phyloP scores from a whole-genome alignment of 2,113 vertebrate species.

The Pantherophis guttatus region DNA sequence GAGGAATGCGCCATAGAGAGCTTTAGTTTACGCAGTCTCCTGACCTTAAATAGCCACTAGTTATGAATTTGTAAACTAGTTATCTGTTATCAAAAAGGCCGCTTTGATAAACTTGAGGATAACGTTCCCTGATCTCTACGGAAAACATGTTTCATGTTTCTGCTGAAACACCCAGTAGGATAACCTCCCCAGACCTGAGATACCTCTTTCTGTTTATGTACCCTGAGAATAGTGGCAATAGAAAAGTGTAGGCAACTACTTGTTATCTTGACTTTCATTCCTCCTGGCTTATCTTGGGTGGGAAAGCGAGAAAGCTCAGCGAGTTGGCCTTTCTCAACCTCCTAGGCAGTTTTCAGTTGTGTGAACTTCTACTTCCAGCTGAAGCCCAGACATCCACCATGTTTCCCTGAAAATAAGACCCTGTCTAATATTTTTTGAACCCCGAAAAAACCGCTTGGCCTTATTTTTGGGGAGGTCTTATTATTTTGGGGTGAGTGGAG shows the following conservation, averaged over 20 bases:
- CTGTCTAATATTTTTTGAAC: no score
- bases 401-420: no score
- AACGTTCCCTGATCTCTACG: neutral
- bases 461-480: no score
- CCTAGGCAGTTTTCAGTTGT: neutral
- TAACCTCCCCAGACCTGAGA: neutral
- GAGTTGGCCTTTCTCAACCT: neutral
- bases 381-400: neutral
- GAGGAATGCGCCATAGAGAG: neutral
- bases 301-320: neutral
- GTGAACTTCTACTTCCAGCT: neutral
- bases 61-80: neutral
- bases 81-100: neutral
- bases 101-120: neutral
- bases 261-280: neutral
- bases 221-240: neutral
- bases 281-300: neutral
- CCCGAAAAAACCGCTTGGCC: no score
- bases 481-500: no score
- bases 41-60: neutral
- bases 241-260: neutral
- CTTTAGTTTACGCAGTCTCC: neutral
- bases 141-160: neutral
- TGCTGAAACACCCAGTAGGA: neutral
- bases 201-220: neutral